These are phyloP conservation scores for Actinopyga echinites DNA, from an alignment of 53 echinoderm and acorn worm genomes.

Conservation along the genomic window DNA sequence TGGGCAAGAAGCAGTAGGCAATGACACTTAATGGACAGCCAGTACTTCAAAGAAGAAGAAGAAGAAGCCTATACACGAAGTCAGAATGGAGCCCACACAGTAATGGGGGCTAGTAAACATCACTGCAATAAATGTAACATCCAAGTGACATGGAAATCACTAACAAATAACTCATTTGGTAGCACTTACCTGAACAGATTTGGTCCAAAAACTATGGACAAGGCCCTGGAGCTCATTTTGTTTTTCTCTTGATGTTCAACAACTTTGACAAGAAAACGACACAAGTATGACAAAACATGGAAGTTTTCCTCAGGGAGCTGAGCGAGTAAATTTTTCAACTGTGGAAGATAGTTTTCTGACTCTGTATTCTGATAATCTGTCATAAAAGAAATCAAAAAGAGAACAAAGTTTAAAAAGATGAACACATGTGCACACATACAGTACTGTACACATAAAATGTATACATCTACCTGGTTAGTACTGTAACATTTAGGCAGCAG, in stretches of 20 bases:
- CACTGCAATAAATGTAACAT: no score
- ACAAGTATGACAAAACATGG: slow-evolving; percentile 68
- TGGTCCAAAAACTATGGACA: slow-evolving; percentile 98
- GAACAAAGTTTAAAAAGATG: background rate
- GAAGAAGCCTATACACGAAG: no score
- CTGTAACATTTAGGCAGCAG: no score
- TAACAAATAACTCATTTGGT: no score
- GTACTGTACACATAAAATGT: no score
- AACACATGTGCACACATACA: background rate
- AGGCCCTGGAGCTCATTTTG: slow-evolving; percentile 89
- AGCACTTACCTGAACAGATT: slow-evolving; percentile 85
- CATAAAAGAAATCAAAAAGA: slow-evolving; percentile 1
- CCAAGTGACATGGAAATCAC: background rate
- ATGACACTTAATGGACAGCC: no score
- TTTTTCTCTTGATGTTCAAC: slow-evolving; percentile 82
- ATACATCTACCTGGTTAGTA: no score
- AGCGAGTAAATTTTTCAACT: slow-evolving; percentile 71
- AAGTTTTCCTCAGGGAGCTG: slow-evolving; percentile 87
- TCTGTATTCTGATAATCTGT: slow-evolving; percentile 59
- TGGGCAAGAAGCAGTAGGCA: no score
- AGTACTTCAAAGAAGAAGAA: no score
- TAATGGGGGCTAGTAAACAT: no score
- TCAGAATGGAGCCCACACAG: no score
- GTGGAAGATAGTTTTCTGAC: slow-evolving; percentile 33
- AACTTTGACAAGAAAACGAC: slow-evolving; percentile 77